phyloP scores from a whole-genome alignment of 2,888 invertebrate species.

The Leucozona laternaria region DNA sequence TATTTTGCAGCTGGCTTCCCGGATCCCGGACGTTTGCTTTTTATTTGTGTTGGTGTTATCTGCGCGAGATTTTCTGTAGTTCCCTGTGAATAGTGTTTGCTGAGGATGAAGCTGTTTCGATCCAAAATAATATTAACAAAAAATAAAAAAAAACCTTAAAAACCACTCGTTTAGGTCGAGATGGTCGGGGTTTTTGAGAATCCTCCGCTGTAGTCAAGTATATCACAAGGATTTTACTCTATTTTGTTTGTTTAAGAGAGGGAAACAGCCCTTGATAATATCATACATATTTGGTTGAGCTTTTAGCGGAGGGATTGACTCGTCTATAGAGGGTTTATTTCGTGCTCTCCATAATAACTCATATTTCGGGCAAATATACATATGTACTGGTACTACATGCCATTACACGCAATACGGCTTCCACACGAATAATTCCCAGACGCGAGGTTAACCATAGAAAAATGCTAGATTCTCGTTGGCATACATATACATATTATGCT shows the following conservation, averaged over 20 bases:
- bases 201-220: conserved; percentile 58
- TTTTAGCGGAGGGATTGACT: conserved; percentile 34
- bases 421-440: conserved; percentile 52
- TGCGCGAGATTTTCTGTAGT: conserved; percentile 46
- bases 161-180: conserved; percentile 22
- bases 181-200: conserved; percentile 46
- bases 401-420: conserved; percentile 55
- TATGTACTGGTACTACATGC: neutral
- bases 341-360: conserved; percentile 46
- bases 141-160: conserved; percentile 24
- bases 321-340: conserved; percentile 36
- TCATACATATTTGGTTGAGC: conserved; percentile 31
- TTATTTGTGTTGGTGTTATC: conserved; percentile 29
- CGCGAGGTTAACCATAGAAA: conserved; percentile 21
- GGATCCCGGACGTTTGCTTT: conserved; percentile 27
- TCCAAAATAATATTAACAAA: conserved; percentile 16
- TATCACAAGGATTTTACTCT: conserved; percentile 38
- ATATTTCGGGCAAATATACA: conserved; percentile 45
- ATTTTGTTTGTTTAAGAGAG: neutral
- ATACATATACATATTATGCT: neutral
- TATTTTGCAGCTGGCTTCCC: conserved; percentile 45
- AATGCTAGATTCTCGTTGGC: neutral
- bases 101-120: conserved; percentile 50
- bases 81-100: conserved; percentile 48
- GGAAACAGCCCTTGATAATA: neutral